A percentile compares a stretch with the other conserved stretches of the same genome.
Evolutionary conservation across 2,888 invertebrate genomes (phyloP).

Genomic region (Cephus runcator): DNA sequence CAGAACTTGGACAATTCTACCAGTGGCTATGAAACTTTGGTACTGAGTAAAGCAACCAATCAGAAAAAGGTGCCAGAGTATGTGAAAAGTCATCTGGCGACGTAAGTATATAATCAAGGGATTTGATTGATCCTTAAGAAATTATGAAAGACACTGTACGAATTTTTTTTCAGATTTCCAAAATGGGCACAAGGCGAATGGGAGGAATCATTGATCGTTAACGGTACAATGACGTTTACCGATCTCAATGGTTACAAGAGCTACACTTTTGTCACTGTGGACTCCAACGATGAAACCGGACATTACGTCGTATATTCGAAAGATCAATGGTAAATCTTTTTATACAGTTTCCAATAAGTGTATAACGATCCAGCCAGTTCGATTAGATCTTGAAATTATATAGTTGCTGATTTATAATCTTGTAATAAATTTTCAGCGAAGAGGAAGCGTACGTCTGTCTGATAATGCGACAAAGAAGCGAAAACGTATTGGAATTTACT

Average conservation of each 20-base stretch:
- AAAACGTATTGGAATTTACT: slow-evolving; percentile 72
- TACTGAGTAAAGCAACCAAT: slow-evolving; percentile 63
- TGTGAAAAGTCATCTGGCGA: slow-evolving; percentile 55
- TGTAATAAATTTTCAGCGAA: slow-evolving; percentile 65
- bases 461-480: slow-evolving; percentile 70
- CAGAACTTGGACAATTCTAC: slow-evolving; percentile 69
- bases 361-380: not conserved
- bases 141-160: not conserved
- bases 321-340: slow-evolving; percentile 65
- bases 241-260: slow-evolving; percentile 66
- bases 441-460: slow-evolving; percentile 71
- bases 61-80: slow-evolving; percentile 57
- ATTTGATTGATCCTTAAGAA: not conserved
- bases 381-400: not conserved
- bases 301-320: slow-evolving; percentile 65
- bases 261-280: slow-evolving; percentile 65
- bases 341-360: not conserved
- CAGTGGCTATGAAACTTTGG: slow-evolving; percentile 71
- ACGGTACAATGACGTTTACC: slow-evolving; percentile 65
- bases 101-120: slow-evolving; percentile 46
- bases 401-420: not conserved
- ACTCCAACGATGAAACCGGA: slow-evolving; percentile 60
- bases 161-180: slow-evolving; percentile 66
- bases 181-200: slow-evolving; percentile 74
- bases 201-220: slow-evolving; percentile 68